Conservation (phyloP, 1,140 invertebrate genomes). For the Eupristina koningsbergeri region DNA sequence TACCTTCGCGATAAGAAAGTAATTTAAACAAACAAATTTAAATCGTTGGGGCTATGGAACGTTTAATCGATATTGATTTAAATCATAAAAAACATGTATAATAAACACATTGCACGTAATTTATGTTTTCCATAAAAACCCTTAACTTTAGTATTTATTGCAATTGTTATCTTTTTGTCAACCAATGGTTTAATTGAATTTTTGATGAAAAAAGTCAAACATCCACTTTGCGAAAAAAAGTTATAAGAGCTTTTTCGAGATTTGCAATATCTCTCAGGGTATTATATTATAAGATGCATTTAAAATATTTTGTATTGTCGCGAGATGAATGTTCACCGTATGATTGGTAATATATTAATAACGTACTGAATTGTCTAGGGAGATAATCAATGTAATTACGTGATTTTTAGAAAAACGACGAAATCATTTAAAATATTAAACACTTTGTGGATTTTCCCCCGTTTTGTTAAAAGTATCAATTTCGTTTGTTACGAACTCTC, state of each 20-base stretch:
- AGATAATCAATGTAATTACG: conserved; percentile 16
- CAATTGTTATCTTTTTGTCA: not conserved
- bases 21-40: not conserved
- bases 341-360: not conserved
- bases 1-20: not conserved
- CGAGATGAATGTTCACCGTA: conserved; percentile 8
- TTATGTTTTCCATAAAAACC: not conserved
- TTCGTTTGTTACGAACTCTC: not conserved
- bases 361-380: not conserved
- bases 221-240: not conserved
- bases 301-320: conserved; percentile 33
- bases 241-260: conserved; percentile 4
- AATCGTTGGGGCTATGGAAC: not conserved
- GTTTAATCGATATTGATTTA: not conserved
- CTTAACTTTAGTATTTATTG: not conserved
- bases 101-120: not conserved
- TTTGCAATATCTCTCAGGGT: not conserved
- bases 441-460: not conserved
- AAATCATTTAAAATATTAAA: not conserved
- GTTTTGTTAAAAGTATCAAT: not conserved
- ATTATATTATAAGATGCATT: conserved; percentile 14
- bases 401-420: not conserved
- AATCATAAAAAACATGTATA: not conserved
- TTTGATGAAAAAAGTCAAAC: not conserved
- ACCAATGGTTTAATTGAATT: not conserved